Evolutionary conservation across 2,888 invertebrate species (phyloP), one percentile per base, ranked within the genome.

Genomic region (Neocrepidodera transversa): DNA sequence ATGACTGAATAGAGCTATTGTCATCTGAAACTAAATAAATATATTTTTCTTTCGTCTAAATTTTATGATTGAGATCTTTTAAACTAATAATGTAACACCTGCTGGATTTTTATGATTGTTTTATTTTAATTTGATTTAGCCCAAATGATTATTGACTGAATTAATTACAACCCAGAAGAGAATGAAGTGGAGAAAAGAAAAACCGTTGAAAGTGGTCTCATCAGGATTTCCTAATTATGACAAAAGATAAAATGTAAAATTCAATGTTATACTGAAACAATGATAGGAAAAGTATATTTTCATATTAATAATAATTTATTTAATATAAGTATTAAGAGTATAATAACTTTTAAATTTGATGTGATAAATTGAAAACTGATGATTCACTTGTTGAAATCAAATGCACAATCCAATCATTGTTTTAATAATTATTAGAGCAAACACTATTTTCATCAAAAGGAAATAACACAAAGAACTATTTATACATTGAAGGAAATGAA

Each of bases 1-100:
- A 93, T 69, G 93, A 93, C 79, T 93, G 92, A 77, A 93, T 86
- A 67, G 93, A 93, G 76, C 91, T 92, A 82, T 92, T 93, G 81
- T 93, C 93, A 83, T 93, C 93, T 74, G 93, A 92, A 81, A 91
- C 89, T 89, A 71, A 48, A 13, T 38, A 16, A 16, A 26, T 32
- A 36, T 30, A 30, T 30, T 10, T 10, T 23, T 23, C 3, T 5
- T 5, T 23, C 23, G 23, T 5, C 7, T 5, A 23, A n/a, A n/a
- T n/a, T n/a, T n/a, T n/a, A n/a, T n/a, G n/a, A n/a, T n/a, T n/a
- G n/a, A n/a, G n/a, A n/a, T n/a, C n/a, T n/a, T n/a, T n/a, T n/a
- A n/a, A n/a, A n/a, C n/a, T n/a, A n/a, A n/a, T 28, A 10, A 11
- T 32, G 32, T 11, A 11, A 32, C 32, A 32, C 11, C 11, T 32